phyloP scores from a whole-genome alignment of 2,797 vertebrate species.

The Acanthornis magna region DNA sequence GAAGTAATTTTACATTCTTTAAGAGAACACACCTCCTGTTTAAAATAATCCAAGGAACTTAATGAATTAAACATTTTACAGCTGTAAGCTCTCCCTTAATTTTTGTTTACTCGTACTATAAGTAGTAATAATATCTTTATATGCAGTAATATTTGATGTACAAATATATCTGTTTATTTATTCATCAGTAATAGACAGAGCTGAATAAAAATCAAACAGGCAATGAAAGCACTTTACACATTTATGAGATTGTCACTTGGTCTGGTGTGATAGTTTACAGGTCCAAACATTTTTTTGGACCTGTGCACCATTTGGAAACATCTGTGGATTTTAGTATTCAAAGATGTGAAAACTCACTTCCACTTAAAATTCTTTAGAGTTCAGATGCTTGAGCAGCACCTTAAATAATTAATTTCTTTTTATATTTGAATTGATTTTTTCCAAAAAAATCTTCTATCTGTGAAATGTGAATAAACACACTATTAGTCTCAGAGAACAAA shows the following conservation, averaged over 20 bases:
- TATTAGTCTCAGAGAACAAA: not conserved
- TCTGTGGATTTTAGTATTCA: not conserved
- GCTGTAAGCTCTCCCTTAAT: not conserved
- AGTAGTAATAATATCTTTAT: not conserved
- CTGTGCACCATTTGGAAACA: not conserved
- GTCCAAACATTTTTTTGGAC: not conserved
- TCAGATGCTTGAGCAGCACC: not conserved
- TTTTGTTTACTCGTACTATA: conserved; percentile 11
- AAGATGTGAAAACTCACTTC: not conserved
- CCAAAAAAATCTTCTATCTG: not conserved
- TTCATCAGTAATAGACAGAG: not conserved
- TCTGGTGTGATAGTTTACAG: not conserved
- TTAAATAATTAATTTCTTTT: not conserved
- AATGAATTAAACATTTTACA: conserved; percentile 20
- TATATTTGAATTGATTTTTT: not conserved
- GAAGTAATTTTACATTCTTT: conserved; percentile 5
- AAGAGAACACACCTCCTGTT: not conserved
- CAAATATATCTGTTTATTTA: not conserved
- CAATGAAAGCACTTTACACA: not conserved
- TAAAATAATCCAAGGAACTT: not conserved
- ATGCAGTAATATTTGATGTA: not conserved
- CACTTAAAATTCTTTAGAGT: not conserved
- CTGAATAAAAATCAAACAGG: not conserved
- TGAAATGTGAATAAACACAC: not conserved
- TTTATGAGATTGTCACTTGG: not conserved